These are phyloP conservation scores for Drosophila sordidula DNA, from an alignment of 2,888 invertebrate genomes.

Conservation along the genomic window DNA sequence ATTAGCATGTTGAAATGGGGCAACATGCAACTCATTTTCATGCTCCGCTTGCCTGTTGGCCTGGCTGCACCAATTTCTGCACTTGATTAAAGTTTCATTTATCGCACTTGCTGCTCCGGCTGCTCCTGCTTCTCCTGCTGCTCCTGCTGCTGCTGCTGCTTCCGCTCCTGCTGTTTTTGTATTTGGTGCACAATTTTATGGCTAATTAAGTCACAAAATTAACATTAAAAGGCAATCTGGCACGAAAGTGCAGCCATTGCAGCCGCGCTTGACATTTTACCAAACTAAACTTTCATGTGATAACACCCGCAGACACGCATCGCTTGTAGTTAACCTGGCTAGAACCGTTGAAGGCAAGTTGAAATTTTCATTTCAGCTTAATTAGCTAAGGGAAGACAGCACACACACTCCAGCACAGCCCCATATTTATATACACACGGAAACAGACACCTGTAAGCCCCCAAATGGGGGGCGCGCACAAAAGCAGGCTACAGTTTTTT, in stretches of 20 bases:
- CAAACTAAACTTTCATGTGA: slow-evolving; percentile 21
- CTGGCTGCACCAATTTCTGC: slow-evolving; percentile 35
- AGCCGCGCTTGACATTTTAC: slow-evolving; percentile 21
- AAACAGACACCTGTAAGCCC: slow-evolving; percentile 6
- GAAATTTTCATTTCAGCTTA: slow-evolving; percentile 66
- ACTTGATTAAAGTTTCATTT: slow-evolving; percentile 69
- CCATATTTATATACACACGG: slow-evolving; percentile 1
- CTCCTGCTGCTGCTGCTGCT: slow-evolving; percentile 11
- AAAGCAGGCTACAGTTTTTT: slow-evolving; percentile 40
- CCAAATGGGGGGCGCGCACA: slow-evolving; percentile 5
- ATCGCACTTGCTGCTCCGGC: slow-evolving; percentile 32
- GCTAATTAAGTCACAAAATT: slow-evolving; percentile 79
- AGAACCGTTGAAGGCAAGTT: slow-evolving; percentile 27
- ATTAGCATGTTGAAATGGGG: slow-evolving; percentile 70
- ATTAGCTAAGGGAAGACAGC: slow-evolving; percentile 49
- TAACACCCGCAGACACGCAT: slow-evolving; percentile 8
- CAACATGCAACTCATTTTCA: slow-evolving; percentile 56
- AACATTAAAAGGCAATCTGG: slow-evolving; percentile 71
- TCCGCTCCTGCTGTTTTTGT: slow-evolving; percentile 3
- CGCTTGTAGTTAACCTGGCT: slow-evolving; percentile 32
- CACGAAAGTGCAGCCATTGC: slow-evolving; percentile 37
- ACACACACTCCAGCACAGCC: slow-evolving; percentile 1
- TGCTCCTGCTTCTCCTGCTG: slow-evolving; percentile 6
- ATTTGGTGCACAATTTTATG: slow-evolving; percentile 56
- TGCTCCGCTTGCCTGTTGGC: slow-evolving; percentile 29